These are phyloP conservation scores for Myripristis jacobus DNA, from an alignment of 2,797 vertebrate species.

Conservation along the genomic window DNA sequence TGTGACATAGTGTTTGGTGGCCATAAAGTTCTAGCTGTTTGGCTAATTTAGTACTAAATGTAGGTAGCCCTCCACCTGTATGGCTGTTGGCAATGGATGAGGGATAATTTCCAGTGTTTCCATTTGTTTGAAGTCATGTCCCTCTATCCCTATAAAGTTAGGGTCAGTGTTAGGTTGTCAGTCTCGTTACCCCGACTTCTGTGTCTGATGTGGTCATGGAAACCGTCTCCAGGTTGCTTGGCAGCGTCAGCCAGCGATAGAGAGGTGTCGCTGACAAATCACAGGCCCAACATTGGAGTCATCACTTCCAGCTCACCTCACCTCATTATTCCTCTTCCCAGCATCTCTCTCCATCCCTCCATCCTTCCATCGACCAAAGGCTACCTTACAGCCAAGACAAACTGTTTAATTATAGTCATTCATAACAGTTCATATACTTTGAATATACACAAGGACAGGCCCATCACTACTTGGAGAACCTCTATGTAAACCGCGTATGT, in stretches of 20 bases:
- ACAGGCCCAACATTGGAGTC: slow-evolving; percentile 63
- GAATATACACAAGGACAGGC: slow-evolving; percentile 15
- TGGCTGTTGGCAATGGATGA: slow-evolving; percentile 11
- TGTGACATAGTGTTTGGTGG: slow-evolving; percentile 31
- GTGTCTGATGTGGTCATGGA: slow-evolving; percentile 50
- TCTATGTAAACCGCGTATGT: slow-evolving; percentile 7
- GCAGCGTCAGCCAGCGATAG: slow-evolving; percentile 57
- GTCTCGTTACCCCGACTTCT: slow-evolving; percentile 41
- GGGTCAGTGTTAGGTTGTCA: slow-evolving; percentile 42
- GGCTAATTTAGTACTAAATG: slow-evolving; percentile 13
- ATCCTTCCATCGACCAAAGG: slow-evolving; percentile 42
- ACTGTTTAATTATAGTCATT: slow-evolving; percentile 50
- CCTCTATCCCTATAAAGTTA: slow-evolving; percentile 29
- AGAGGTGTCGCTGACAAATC: slow-evolving; percentile 75
- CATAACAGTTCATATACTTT: slow-evolving; percentile 50
- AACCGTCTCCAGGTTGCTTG: slow-evolving; percentile 66
- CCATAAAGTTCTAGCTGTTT: slow-evolving; percentile 19
- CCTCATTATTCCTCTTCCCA: slow-evolving; percentile 68
- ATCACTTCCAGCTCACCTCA: slow-evolving; percentile 66
- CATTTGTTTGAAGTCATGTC: slow-evolving; percentile 15
- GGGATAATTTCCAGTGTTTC: slow-evolving; percentile 31
- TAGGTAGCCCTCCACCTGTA: slow-evolving; percentile 18
- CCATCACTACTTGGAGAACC: slow-evolving; percentile 28
- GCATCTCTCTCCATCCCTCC: slow-evolving; percentile 54
- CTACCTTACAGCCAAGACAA: slow-evolving; percentile 61